Percentiles rank a stretch among this genome's conserved stretches.
These are phyloP conservation scores for Chrysochloris asiatica DNA, from an alignment of 2,113 vertebrate genomes.

Conservation along the genomic window DNA sequence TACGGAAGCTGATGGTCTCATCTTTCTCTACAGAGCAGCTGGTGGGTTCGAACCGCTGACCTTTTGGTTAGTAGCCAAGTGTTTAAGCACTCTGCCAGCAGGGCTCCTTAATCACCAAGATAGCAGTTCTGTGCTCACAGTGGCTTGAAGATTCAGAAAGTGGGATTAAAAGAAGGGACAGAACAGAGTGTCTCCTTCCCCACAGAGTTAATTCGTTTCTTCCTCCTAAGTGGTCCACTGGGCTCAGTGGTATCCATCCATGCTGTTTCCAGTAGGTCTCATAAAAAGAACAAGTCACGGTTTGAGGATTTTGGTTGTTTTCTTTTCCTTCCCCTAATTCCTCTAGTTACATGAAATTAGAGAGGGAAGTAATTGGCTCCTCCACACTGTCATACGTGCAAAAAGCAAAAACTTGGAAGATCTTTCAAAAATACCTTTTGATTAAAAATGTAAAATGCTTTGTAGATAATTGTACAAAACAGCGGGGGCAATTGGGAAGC, in stretches of 20 bases:
- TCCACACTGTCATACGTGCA: background rate
- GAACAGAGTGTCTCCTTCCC: no score
- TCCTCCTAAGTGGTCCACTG: background rate
- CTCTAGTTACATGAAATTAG: slow-evolving; percentile 54
- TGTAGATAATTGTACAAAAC: slow-evolving; percentile 67
- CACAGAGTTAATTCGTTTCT: background rate
- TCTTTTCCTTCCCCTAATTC: background rate
- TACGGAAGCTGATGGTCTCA: no score
- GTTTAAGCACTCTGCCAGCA: no score
- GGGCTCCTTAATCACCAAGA: background rate
- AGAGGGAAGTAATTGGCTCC: slow-evolving; percentile 11
- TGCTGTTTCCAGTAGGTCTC: background rate
- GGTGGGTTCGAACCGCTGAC: no score
- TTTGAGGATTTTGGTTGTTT: background rate
- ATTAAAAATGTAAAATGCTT: slow-evolving; percentile 75
- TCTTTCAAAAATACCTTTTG: slow-evolving; percentile 58
- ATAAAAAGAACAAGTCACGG: background rate
- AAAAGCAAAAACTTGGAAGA: slow-evolving; percentile 58
- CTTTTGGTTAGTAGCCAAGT: no score
- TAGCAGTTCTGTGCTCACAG: background rate
- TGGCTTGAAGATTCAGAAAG: background rate
- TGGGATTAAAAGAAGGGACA: background rate
- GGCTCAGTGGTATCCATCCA: background rate
- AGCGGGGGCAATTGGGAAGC: slow-evolving; percentile 67
- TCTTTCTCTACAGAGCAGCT: no score